Conservation (phyloP, 2,113 vertebrate genomes). For the Bufo bufo region DNA sequence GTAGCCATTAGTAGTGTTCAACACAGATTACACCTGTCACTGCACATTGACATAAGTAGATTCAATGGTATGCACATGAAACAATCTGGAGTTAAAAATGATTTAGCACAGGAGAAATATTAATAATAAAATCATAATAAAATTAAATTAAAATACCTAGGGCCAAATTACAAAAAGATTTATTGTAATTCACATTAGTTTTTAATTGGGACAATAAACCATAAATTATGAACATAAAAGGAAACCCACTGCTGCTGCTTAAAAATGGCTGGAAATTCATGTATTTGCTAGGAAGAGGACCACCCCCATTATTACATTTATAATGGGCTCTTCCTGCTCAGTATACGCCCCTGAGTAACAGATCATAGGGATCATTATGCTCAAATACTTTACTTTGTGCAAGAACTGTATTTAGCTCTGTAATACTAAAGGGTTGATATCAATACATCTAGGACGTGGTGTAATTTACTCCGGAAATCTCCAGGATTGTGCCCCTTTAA, state of each 20-base stretch:
- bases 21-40: neutral
- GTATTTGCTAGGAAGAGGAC: neutral
- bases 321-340: neutral
- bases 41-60: neutral
- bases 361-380: neutral
- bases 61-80: neutral
- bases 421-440: neutral
- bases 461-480: neutral
- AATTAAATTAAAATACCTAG: neutral
- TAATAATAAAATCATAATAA: neutral
- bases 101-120: neutral
- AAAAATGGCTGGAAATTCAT: neutral
- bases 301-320: neutral
- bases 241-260: neutral
- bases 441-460: neutral
- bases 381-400: too few relatives aligned
- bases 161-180: neutral
- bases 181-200: neutral
- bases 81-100: neutral
- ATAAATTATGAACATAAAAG: neutral
- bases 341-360: neutral
- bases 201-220: neutral
- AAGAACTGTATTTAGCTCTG: neutral
- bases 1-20: neutral
- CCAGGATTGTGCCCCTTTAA: neutral